Conservation (phyloP, 2,797 vertebrate genomes). For the Gymnothorax reevesii region DNA sequence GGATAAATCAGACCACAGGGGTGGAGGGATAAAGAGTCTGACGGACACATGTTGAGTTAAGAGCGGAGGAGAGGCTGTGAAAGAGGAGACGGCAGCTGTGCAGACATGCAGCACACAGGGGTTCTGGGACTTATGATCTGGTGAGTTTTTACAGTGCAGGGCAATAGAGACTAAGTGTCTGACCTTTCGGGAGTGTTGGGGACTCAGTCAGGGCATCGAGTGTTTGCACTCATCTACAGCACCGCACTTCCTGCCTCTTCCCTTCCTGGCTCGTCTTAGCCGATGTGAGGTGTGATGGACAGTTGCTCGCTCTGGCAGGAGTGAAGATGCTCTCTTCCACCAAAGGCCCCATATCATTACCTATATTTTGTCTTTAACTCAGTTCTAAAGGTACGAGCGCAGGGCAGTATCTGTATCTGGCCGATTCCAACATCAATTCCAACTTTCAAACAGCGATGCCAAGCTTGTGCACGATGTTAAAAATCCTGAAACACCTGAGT, state of each 20-base stretch:
- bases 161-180: background rate
- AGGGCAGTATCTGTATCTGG: background rate
- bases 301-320: no score
- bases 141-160: constrained; percentile 7
- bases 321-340: no score
- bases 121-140: constrained; percentile 52
- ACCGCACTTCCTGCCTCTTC: background rate
- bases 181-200: background rate
- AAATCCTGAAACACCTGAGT: background rate
- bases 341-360: background rate
- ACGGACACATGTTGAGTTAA: background rate
- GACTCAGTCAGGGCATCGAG: no score
- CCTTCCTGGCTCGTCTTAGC: background rate
- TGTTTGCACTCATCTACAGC: background rate
- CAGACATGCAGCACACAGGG: constrained; percentile 6
- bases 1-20: background rate
- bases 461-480: background rate
- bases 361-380: constrained; percentile 8
- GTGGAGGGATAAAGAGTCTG: background rate
- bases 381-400: background rate
- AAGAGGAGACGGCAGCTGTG: constrained; percentile 29
- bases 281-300: background rate
- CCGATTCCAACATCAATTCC: background rate
- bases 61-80: constrained; percentile 32
- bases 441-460: background rate